Evolutionary conservation across 1,140 invertebrate species (phyloP).

Genomic region (Danaus plexippus): DNA sequence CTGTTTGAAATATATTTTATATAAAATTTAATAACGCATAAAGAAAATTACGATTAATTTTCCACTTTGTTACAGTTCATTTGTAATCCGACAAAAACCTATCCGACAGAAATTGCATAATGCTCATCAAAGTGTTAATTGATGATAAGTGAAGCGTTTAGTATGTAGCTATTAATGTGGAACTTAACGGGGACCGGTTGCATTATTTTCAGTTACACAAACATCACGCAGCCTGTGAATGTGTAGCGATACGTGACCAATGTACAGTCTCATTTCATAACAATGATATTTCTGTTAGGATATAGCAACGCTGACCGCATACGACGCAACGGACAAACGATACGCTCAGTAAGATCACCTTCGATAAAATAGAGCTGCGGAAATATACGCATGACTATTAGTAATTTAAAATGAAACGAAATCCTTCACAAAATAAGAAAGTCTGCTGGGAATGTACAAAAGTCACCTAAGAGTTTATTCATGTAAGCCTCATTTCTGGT

Average conservation of each 20-base stretch:
- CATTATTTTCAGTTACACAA: constrained; percentile 20
- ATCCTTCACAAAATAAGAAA: constrained; percentile 14
- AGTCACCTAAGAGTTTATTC: constrained; percentile 20
- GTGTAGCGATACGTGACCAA: constrained; percentile 34
- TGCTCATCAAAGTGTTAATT: no score
- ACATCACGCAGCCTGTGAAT: constrained; percentile 21
- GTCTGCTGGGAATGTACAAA: constrained; percentile 16
- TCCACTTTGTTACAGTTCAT: no score
- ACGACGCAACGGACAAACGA: constrained; percentile 18
- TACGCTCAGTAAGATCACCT: constrained; percentile 4
- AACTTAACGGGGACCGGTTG: constrained; percentile 6
- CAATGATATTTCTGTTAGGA: constrained; percentile 40
- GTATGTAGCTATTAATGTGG: no score
- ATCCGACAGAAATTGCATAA: no score
- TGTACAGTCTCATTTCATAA: constrained; percentile 34
- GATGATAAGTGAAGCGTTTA: no score
- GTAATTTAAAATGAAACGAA: no score
- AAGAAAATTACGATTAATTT: no score
- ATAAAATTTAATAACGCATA: no score
- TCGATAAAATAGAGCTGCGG: no score
- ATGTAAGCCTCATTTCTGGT: constrained; percentile 22
- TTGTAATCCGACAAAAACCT: no score
- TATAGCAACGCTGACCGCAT: constrained; percentile 20
- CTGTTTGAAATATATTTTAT: no score
- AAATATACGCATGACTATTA: no score